Evolutionary conservation across 2,888 invertebrate species (phyloP).

Genomic region (Nymphalis urticae): DNA sequence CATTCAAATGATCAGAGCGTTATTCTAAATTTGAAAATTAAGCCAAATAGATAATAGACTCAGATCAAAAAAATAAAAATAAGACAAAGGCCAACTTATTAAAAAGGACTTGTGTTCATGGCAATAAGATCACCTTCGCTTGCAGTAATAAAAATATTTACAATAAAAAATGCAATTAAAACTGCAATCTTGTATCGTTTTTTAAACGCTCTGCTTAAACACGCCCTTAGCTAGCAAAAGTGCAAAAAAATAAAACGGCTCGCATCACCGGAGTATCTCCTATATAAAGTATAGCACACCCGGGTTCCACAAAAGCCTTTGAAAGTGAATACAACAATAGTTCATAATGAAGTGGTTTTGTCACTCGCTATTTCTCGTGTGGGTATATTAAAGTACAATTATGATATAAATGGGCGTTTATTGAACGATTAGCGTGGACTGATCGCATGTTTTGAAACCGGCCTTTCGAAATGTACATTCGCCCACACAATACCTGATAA

Average conservation of each 20-base stretch:
- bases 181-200: slow-evolving; percentile 1
- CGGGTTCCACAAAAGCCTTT: slow-evolving; percentile 56
- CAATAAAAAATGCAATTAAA: background rate
- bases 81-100: no score
- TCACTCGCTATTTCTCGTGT: slow-evolving; percentile 57
- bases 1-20: no score
- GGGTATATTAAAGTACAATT: slow-evolving; percentile 74
- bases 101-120: no score
- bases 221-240: slow-evolving; percentile 13
- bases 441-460: slow-evolving; percentile 44
- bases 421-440: slow-evolving; percentile 66
- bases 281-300: slow-evolving; percentile 31
- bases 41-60: no score
- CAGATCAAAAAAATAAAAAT: no score
- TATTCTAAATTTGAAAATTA: no score
- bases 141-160: background rate
- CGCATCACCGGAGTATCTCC: background rate
- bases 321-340: slow-evolving; percentile 64
- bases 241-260: background rate
- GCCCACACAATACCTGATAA: slow-evolving; percentile 23
- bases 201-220: slow-evolving; percentile 1
- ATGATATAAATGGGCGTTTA: slow-evolving; percentile 73
- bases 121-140: background rate
- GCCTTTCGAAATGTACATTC: slow-evolving; percentile 42
- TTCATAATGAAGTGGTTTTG: slow-evolving; percentile 69